These are phyloP conservation scores for Lithophane leautieri DNA, from an alignment of 2,888 invertebrate species.

Conservation along the genomic window DNA sequence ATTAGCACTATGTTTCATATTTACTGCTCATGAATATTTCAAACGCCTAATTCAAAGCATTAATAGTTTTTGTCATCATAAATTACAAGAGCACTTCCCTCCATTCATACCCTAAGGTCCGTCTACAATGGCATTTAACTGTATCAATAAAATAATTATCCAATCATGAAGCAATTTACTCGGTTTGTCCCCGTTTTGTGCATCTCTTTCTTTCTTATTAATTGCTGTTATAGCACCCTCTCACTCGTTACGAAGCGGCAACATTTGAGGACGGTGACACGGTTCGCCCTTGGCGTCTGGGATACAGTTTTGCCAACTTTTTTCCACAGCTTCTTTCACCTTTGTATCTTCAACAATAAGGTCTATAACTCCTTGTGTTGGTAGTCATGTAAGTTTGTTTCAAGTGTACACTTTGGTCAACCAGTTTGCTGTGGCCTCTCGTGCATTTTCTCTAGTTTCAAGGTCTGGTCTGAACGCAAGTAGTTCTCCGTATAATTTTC, in stretches of 20 bases:
- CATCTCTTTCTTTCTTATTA: slow-evolving; percentile 69
- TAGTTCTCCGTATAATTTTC: slow-evolving; percentile 73
- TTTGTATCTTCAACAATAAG: not conserved
- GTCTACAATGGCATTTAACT: slow-evolving; percentile 83
- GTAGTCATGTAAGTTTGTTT: slow-evolving; percentile 59
- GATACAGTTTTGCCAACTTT: slow-evolving; percentile 67
- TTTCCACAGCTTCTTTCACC: slow-evolving; percentile 41
- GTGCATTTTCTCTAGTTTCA: slow-evolving; percentile 80
- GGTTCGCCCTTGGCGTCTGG: slow-evolving; percentile 77
- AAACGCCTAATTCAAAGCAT: slow-evolving; percentile 33
- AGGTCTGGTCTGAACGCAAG: slow-evolving; percentile 74
- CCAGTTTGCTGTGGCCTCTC: slow-evolving; percentile 76
- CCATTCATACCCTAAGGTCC: slow-evolving; percentile 73
- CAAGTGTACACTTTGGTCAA: slow-evolving; percentile 75
- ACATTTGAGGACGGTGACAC: slow-evolving; percentile 81
- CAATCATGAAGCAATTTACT: slow-evolving; percentile 89
- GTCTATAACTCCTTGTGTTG: slow-evolving; percentile 37
- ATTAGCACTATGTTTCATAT: slow-evolving; percentile 44
- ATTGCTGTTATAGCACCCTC: slow-evolving; percentile 63
- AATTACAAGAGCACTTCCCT: slow-evolving; percentile 72
- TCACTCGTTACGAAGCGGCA: slow-evolving; percentile 73
- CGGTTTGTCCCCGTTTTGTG: slow-evolving; percentile 78
- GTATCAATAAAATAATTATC: slow-evolving; percentile 90
- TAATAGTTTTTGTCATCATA: slow-evolving; percentile 64
- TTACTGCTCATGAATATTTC: slow-evolving; percentile 45